Evolutionary conservation across 2,113 vertebrate species (phyloP), one percentile per base, ranked within the genome.

Genomic region (Cricetomys ansorgei): DNA sequence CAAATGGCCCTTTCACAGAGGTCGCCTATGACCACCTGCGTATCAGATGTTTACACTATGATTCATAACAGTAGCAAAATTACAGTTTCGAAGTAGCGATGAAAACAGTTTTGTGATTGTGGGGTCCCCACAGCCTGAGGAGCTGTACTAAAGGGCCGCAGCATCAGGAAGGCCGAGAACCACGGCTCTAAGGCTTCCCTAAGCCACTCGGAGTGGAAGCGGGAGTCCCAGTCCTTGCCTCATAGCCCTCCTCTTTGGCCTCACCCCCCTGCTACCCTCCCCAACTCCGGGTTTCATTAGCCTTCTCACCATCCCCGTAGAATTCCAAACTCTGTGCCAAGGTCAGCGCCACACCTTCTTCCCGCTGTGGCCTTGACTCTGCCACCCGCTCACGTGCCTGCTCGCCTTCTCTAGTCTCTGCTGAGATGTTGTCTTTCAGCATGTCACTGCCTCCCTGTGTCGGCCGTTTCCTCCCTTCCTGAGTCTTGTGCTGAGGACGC

Each of bases 211-310:
- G 45, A 67, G 21, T 31, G 21, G 83, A 21, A 45, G 0, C 16
- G 57, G 19, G 5, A 64, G n/a, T 45, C 59, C 23, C 64, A 1
- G 2, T 10, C 79, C 12, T 43, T 45, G 15, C 25, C 40, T 85
- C 57, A 4, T 4, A 45, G 27, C 2, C 13, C 57, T 57, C n/a
- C 57, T 21, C 59, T 48, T 31, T 6, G 8, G 0, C 7, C n/a
- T 91, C 53, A 96, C 84, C 92, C 92, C 88, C 80, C 88, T 92
- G n/a, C 81, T 95, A 4, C 96, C 73, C 86, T 57, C 72, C 97
- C 57, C 93, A 27, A 16, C 48, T 15, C 0, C 23, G 5, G 21
- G 15, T 37, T 10, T 50, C 77, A 25, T 1, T 25, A 76, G 29
- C 16, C 12, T 25, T 53, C 37, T 70, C 12, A 25, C 21, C 62